Percentiles rank a stretch among this genome's conserved stretches.
phyloP scores from a whole-genome alignment of 1,140 invertebrate genomes.

The Rhizoglyphus robini region DNA sequence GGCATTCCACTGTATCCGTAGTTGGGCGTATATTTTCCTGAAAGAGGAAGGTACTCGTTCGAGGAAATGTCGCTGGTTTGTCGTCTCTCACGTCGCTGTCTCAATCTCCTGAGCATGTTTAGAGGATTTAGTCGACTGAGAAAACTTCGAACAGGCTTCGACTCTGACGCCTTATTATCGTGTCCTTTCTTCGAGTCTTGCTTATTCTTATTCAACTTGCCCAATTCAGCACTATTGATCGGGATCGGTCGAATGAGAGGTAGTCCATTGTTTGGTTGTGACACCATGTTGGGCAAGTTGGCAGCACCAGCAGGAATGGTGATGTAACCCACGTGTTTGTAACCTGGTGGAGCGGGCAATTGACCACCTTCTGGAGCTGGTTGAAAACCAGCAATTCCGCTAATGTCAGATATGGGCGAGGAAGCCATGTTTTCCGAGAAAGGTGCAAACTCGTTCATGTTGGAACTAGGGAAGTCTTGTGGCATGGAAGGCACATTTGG shows the following conservation, averaged over 20 bases:
- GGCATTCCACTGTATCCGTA: neutral
- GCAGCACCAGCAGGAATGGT: conserved; percentile 19
- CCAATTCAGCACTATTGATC: neutral
- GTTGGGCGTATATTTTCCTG: neutral
- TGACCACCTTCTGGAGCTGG: conserved; percentile 16
- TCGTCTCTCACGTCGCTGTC: conserved; percentile 15
- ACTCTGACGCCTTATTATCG: conserved; percentile 1
- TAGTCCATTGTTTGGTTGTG: neutral
- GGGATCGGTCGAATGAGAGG: conserved; percentile 14
- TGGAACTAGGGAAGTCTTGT: neutral
- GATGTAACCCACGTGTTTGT: conserved; percentile 19
- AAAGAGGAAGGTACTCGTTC: neutral
- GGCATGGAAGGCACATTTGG: too few relatives aligned
- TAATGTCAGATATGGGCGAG: neutral
- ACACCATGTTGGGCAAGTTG: conserved; percentile 9
- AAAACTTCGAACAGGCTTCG: conserved; percentile 13
- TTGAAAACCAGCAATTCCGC: conserved; percentile 10
- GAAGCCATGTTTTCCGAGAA: neutral
- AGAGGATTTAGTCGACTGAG: conserved; percentile 23
- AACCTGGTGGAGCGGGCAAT: conserved; percentile 17
- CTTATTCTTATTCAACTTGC: neutral
- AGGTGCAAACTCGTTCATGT: neutral
- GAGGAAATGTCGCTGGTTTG: neutral
- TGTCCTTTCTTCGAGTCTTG: conserved; percentile 9
- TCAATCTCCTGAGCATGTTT: conserved; percentile 21